A percentile compares a stretch with the other conserved stretches of the same genome.
Evolutionary conservation across 92 coral and sea anemone genomes (phyloP).

Genomic region (Bergia puertoricense): DNA sequence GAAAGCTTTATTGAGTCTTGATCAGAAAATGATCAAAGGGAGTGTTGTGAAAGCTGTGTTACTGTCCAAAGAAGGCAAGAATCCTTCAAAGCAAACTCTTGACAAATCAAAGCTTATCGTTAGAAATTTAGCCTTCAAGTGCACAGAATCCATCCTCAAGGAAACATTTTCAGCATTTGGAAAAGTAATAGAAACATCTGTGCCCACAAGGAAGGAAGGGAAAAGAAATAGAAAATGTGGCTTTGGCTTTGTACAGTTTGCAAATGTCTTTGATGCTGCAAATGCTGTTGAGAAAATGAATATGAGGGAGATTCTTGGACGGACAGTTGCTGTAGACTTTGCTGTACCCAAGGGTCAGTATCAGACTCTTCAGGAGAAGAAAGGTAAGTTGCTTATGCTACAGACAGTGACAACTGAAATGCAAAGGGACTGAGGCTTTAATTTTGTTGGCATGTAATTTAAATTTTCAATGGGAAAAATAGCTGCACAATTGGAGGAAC

Average conservation of each 20-base stretch:
- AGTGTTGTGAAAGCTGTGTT: conserved; percentile 58
- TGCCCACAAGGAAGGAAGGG: conserved; percentile 72
- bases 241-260: conserved; percentile 96
- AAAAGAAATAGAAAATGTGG: conserved; percentile 75
- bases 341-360: conserved; percentile 76
- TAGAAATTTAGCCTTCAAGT: conserved; percentile 86
- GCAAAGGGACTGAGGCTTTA: not conserved
- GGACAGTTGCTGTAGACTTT: conserved; percentile 96
- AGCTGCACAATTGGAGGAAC: not conserved
- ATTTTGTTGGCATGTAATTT: not conserved
- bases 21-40: conserved; percentile 76
- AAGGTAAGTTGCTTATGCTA: conserved; percentile 11
- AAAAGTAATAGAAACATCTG: conserved; percentile 61
- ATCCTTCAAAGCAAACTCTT: conserved; percentile 53
- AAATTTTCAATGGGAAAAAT: no score
- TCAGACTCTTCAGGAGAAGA: conserved; percentile 44
- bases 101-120: conserved; percentile 86
- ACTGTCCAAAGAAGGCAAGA: conserved; percentile 77
- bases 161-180: conserved; percentile 80
- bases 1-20: conserved; percentile 62
- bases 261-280: conserved; percentile 86
- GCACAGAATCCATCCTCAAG: conserved; percentile 69
- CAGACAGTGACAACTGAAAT: not conserved
- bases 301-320: conserved; percentile 79
- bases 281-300: conserved; percentile 86